Base-by-base conservation (phyloP, 2,113 vertebrate genomes). In the Peromyscus maniculatus region DNA sequence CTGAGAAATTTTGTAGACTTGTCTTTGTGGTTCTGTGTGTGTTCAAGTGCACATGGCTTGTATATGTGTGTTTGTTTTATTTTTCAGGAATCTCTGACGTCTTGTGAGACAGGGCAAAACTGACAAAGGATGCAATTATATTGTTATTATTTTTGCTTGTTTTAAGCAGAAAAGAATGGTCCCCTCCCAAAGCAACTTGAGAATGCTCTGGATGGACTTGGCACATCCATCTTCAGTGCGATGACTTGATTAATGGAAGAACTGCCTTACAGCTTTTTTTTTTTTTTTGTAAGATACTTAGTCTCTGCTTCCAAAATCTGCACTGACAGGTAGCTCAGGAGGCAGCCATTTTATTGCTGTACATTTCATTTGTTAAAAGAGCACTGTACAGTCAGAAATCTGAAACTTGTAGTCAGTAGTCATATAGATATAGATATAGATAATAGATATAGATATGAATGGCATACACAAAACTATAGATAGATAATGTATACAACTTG, bases 361-460 rank as follows among this genome's bases (percentile, higher is more conserved):
- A 62, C 15, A 24, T 46, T 74, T 46, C 28, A 57, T n/a, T 66
- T 95, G 66, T 95, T 91, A 71, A 57, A 89, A 94, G 93, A 96
- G n/a, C 9, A 86, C 3, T 82, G 24, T 57, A 49, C 72, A 93
- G 66, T n/a, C 33, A 94, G 55, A 89, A 93, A 97, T 77, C 28
- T 80, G 66, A 88, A 75, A 80, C 13, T 43, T 91, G 24, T 78
- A 36, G 39, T 71, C 49, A 90, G 16, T 55, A 64, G 57, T 3
- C 0, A 87, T 22, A 57, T 24, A 39, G 19, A 71, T 22, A 52
- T 46, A 43, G 39, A 43, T 43, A 43, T 43, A 43, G 4, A 5
- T 46, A 46, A 46, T 5, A 46, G 4, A 46, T 46, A 46, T 46
- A 46, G 10, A 62, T 31, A 93, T 77, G 9, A 75, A 28, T 90